Percentiles rank a stretch among this genome's conserved stretches.
These are phyloP conservation scores for Alfaro cultratus DNA, from an alignment of 2,797 vertebrate species.

Conservation along the genomic window DNA sequence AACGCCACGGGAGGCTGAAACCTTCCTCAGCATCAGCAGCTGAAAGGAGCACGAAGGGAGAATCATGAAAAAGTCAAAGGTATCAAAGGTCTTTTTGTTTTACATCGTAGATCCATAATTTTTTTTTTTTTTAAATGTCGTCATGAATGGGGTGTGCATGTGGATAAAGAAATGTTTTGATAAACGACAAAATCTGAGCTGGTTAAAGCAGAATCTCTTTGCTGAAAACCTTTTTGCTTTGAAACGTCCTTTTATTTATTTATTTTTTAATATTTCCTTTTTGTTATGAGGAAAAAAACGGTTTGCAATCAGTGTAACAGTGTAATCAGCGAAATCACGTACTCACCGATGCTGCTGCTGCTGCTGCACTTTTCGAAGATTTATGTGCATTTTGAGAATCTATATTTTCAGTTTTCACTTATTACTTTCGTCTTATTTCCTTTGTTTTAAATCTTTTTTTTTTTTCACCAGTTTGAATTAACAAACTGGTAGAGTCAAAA, in stretches of 20 bases:
- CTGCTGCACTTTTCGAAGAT: not conserved
- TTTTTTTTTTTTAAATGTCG: too few species aligned
- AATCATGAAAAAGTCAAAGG: slow-evolving; percentile 81
- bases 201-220: not conserved
- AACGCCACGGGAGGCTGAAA: not conserved
- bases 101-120: not conserved
- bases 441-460: too few species aligned
- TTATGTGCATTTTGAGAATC: not conserved
- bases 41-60: slow-evolving; percentile 19
- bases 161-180: not conserved
- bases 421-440: not conserved
- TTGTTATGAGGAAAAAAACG: not conserved
- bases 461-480: not conserved
- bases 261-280: not conserved
- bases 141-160: not conserved
- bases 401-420: not conserved
- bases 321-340: not conserved
- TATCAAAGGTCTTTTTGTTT: slow-evolving; percentile 48
- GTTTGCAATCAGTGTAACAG: not conserved
- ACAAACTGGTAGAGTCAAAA: not conserved
- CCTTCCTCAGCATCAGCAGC: slow-evolving; percentile 12
- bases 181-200: not conserved
- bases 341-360: not conserved
- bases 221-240: too few species aligned
- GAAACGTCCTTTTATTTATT: not conserved